A percentile compares a stretch with the other conserved stretches of the same genome.
Evolutionary conservation across 2,113 vertebrate species (phyloP).

Genomic region (Talpa occidentalis): DNA sequence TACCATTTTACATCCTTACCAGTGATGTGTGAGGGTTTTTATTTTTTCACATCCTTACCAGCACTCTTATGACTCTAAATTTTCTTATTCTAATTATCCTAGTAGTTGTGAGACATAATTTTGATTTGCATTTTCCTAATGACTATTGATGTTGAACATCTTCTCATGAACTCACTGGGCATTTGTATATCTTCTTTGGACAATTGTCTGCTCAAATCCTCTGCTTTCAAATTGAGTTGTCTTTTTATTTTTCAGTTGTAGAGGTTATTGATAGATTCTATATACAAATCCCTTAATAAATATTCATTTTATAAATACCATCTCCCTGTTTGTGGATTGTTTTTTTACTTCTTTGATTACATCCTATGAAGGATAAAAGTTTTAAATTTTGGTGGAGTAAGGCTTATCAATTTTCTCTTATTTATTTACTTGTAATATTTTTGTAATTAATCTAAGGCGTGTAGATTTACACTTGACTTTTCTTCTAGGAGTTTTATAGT

Average conservation of each 20-base stretch:
- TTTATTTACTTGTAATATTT: not conserved
- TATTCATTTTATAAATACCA: constrained; percentile 21
- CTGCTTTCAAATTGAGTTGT: constrained; percentile 36
- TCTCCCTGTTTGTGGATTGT: not conserved
- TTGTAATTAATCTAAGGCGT: not conserved
- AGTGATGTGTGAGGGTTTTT: not conserved
- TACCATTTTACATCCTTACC: not conserved
- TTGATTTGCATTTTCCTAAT: not conserved
- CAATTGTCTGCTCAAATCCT: constrained; percentile 3
- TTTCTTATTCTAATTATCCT: not conserved
- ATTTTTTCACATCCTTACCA: not conserved
- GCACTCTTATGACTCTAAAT: not conserved
- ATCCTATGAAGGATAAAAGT: not conserved
- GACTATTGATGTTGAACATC: not conserved
- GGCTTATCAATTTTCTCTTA: not conserved
- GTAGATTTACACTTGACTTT: not conserved
- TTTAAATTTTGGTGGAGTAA: constrained; percentile 6
- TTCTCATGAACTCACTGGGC: not conserved
- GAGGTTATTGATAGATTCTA: not conserved
- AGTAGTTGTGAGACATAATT: not conserved
- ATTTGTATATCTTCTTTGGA: not conserved
- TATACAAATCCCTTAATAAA: not conserved
- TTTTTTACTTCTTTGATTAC: constrained; percentile 1
- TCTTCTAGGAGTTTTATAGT: constrained; percentile 15
- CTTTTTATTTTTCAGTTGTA: constrained; percentile 9